Evolutionary conservation across 1,140 invertebrate species (phyloP).

Genomic region (Glossosoma conforme): DNA sequence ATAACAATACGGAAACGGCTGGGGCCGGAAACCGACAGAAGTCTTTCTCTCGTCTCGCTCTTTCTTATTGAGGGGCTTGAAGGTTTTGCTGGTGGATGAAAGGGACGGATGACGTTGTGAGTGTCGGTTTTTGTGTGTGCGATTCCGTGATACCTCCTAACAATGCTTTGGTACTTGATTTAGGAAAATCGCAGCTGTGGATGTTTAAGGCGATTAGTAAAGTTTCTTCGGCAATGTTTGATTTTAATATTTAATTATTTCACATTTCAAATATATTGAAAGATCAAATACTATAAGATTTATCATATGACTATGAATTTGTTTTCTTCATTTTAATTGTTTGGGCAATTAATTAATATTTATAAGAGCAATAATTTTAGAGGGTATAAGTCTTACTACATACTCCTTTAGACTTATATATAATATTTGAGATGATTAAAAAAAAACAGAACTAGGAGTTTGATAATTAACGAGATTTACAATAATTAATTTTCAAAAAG

Average conservation of each 20-base stretch:
- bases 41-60: conserved; percentile 3
- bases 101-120: neutral
- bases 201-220: neutral
- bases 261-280: neutral
- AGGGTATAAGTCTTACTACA: too few relatives aligned
- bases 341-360: too few relatives aligned
- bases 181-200: conserved; percentile 10
- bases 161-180: conserved; percentile 22
- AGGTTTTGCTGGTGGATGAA: neutral
- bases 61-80: conserved; percentile 1
- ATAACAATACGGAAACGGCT: conserved; percentile 30
- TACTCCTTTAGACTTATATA: too few relatives aligned
- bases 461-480: too few relatives aligned
- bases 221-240: neutral
- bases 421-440: too few relatives aligned
- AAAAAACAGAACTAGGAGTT: too few relatives aligned
- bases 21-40: conserved; percentile 8
- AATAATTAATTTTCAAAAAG: too few relatives aligned
- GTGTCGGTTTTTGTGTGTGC: neutral
- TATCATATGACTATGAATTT: too few relatives aligned
- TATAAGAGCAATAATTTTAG: too few relatives aligned
- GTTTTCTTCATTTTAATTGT: too few relatives aligned
- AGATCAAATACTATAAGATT: too few relatives aligned
- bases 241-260: too few relatives aligned
- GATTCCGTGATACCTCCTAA: conserved; percentile 19